phyloP scores from a whole-genome alignment of 2,888 invertebrate species.

The Atherix ibis region DNA sequence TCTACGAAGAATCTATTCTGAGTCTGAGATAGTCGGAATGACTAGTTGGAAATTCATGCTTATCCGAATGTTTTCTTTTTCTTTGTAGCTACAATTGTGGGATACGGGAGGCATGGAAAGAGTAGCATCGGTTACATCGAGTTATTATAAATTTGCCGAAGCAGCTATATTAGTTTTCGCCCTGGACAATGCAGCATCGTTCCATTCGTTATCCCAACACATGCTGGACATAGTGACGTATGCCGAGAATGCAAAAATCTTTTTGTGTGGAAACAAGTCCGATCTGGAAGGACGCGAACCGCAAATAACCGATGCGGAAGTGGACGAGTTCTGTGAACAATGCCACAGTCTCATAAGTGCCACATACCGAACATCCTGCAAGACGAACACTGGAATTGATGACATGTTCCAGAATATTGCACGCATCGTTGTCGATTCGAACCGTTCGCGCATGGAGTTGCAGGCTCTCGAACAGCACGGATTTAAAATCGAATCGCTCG shows the following conservation, averaged over 20 bases:
- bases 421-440: slow-evolving; percentile 58
- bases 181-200: slow-evolving; percentile 78
- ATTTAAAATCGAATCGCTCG: slow-evolving; percentile 52
- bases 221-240: slow-evolving; percentile 84
- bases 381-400: slow-evolving; percentile 69
- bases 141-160: slow-evolving; percentile 91
- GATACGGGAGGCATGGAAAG: slow-evolving; percentile 96
- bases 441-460: slow-evolving; percentile 66
- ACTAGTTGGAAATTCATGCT: neutral
- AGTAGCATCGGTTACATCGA: slow-evolving; percentile 86
- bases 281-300: slow-evolving; percentile 60
- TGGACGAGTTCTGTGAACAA: slow-evolving; percentile 82
- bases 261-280: slow-evolving; percentile 82
- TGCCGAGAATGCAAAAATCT: slow-evolving; percentile 90
- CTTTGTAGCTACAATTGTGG: slow-evolving; percentile 72
- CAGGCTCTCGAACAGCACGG: slow-evolving; percentile 63
- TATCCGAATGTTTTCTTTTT: neutral
- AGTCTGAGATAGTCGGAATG: neutral
- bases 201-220: slow-evolving; percentile 83
- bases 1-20: slow-evolving; percentile 2
- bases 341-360: slow-evolving; percentile 80
- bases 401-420: slow-evolving; percentile 89
- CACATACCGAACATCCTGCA: slow-evolving; percentile 81
- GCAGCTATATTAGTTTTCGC: slow-evolving; percentile 87
- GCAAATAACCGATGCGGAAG: slow-evolving; percentile 69